phyloP scores from a whole-genome alignment of 2,113 vertebrate genomes.

The Aepyceros melampus region DNA sequence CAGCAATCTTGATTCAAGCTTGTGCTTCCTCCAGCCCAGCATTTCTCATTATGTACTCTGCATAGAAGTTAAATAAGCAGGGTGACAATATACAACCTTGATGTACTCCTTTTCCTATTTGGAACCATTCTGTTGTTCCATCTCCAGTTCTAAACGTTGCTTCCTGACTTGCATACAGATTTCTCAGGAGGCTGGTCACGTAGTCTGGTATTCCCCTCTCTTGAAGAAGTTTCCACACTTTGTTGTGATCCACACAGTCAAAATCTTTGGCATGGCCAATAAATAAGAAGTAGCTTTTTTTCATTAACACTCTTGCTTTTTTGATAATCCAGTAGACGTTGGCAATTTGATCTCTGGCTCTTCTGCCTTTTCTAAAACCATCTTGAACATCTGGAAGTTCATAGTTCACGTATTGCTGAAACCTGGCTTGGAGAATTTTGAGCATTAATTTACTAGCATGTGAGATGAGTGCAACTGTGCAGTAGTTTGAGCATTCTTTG shows the following conservation, averaged over 20 bases:
- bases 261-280: not conserved
- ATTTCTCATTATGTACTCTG: not conserved
- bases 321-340: not conserved
- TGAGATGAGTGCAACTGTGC: not conserved
- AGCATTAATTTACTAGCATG: not conserved
- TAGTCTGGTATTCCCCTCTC: not conserved
- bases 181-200: not conserved
- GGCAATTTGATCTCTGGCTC: not conserved
- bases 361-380: not conserved
- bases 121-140: not conserved
- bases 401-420: rapidly evolving
- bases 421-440: not conserved
- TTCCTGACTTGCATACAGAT: not conserved
- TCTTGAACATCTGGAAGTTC: not conserved
- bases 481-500: not conserved
- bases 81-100: not conserved
- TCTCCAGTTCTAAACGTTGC: not conserved
- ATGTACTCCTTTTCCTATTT: not conserved
- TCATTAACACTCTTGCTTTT: not conserved
- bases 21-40: rapidly evolving
- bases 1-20: not conserved
- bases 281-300: not conserved
- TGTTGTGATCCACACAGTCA: not conserved
- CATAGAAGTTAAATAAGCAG: not conserved
- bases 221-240: not conserved